Percentiles rank a stretch among this genome's conserved stretches.
phyloP scores from a whole-genome alignment of 2,113 vertebrate species.

The Platichthys stellatus region DNA sequence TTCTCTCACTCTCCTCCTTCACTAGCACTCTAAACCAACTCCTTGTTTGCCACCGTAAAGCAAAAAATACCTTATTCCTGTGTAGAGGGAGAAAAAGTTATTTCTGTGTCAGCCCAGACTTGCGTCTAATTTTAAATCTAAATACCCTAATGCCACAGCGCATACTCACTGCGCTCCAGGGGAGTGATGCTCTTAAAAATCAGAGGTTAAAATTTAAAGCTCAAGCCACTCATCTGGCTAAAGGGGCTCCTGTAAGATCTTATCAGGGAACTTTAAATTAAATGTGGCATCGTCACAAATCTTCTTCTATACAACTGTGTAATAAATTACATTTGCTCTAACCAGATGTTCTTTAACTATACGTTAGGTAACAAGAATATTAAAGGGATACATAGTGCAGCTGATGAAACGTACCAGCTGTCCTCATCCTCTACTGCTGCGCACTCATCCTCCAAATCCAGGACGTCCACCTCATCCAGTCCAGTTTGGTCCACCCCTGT shows the following conservation, averaged over 20 bases:
- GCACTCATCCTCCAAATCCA: constrained; percentile 86
- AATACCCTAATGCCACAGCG: constrained; percentile 7
- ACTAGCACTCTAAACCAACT: neutral
- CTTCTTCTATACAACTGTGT: neutral
- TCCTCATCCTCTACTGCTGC: constrained; percentile 85
- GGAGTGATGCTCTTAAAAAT: constrained; percentile 23
- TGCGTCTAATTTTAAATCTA: constrained; percentile 20
- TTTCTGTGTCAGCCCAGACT: neutral
- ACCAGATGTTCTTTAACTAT: neutral
- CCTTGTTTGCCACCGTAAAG: neutral
- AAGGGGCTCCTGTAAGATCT: neutral
- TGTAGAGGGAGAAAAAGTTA: neutral
- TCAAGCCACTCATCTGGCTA: constrained; percentile 53
- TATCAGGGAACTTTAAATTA: neutral
- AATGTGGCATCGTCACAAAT: neutral
- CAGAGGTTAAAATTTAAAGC: constrained; percentile 26
- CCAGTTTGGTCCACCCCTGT: constrained; percentile 74
- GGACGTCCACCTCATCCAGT: constrained; percentile 89
- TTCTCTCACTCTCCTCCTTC: neutral
- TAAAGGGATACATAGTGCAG: neutral
- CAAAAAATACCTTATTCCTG: neutral
- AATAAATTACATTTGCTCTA: neutral
- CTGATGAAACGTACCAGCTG: constrained; percentile 85
- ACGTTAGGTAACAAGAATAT: neutral
- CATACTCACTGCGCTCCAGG: constrained; percentile 32